These are phyloP conservation scores for Drosophila lutescens DNA, from an alignment of 2,888 invertebrate species.

Conservation along the genomic window DNA sequence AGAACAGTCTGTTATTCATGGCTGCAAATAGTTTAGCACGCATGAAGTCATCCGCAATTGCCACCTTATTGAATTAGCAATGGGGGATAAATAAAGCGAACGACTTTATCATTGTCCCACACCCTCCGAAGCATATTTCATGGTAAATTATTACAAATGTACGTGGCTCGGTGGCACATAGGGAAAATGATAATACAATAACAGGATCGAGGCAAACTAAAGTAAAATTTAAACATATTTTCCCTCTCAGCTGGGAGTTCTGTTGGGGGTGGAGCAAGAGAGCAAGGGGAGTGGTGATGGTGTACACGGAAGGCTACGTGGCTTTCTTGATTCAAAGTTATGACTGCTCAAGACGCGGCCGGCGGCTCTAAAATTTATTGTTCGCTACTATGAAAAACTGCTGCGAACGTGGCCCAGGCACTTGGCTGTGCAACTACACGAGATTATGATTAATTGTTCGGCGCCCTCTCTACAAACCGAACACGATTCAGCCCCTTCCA, in stretches of 20 bases:
- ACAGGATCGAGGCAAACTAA: constrained; percentile 54
- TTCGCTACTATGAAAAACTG: constrained; percentile 67
- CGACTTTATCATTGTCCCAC: constrained; percentile 34
- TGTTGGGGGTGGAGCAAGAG: not conserved
- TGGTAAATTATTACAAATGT: constrained; percentile 64
- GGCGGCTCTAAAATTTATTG: constrained; percentile 70
- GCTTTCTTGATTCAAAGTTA: constrained; percentile 69
- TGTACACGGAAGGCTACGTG: constrained; percentile 32
- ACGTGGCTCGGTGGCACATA: constrained; percentile 55
- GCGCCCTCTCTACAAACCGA: constrained; percentile 13
- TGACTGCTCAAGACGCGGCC: constrained; percentile 69
- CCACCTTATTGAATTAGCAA: constrained; percentile 41
- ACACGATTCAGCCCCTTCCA: constrained; percentile 1
- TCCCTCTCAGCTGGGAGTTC: constrained; percentile 14
- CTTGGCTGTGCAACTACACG: constrained; percentile 61
- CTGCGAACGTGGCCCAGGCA: constrained; percentile 64
- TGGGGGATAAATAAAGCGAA: constrained; percentile 33
- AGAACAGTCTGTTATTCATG: not conserved
- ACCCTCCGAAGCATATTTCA: constrained; percentile 65
- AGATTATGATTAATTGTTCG: constrained; percentile 75
- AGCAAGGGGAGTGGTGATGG: not conserved
- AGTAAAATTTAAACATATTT: constrained; percentile 71
- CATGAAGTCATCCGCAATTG: not conserved
- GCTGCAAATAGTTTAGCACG: constrained; percentile 9
- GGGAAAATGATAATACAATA: constrained; percentile 67